Evolutionary conservation across 2,888 invertebrate species (phyloP), one percentile per base, ranked within the genome.

Genomic region (Endomychus coccineus): DNA sequence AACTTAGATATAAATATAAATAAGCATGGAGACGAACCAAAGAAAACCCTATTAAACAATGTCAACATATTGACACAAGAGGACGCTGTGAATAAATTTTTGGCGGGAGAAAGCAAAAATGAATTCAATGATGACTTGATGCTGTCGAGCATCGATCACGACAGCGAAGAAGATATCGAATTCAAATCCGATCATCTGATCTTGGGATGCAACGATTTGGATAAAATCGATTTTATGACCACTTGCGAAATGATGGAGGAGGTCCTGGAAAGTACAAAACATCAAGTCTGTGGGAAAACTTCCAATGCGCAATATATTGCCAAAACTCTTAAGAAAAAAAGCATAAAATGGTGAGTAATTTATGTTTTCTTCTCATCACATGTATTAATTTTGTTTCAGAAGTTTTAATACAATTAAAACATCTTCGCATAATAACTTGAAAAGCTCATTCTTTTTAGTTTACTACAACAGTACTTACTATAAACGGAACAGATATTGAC

Each of bases 21-120:
- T 43, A 44, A 46, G 44, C 39, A 39, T 40, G 49, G 44, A 38
- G 39, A 38, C 45, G 44, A 50, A 46, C 43, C 43, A 33, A 25
- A 7, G 9, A 37, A 36, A 39, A 14, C 5, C 10, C 25, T 25
- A 14, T n/a, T n/a, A n/a, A n/a, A n/a, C 12, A 19, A 21, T n/a
- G 11, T 10, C n/a, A n/a, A 31, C n/a, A 12, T 52, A 43, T 44
- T 43, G 35, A 45, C 58, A 48, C 54, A 52, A 58, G 62, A 58
- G 54, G 59, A 54, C 58, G 56, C 58, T 51, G 54, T 54, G 10
- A 55, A 58, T 13, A 49, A 51, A 35, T 51, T 59, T 55, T 59
- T 59, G 54, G 58, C 60, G 57, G 60, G 56, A 53, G 55, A 56
- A 44, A 43, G 48, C n/a, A 55, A 55, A 43, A 48, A 50, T 19